Evolutionary conservation across 2,888 invertebrate species (phyloP).

Genomic region (Spodoptera littoralis): DNA sequence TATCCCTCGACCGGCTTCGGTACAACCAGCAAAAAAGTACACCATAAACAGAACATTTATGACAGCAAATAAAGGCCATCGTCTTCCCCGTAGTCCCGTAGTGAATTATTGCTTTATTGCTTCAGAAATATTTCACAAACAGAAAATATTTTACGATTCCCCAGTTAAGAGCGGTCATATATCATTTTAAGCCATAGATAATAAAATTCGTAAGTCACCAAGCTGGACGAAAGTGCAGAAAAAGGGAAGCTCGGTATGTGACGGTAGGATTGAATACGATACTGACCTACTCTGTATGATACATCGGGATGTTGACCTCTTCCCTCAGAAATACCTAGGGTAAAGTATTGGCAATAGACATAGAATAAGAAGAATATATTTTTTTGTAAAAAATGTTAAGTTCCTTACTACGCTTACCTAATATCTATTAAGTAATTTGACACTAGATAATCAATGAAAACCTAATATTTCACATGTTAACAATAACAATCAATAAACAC

Average conservation of each 20-base stretch:
- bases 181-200: constrained; percentile 89
- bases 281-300: constrained; percentile 5
- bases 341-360: too few species aligned
- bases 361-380: too few species aligned
- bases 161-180: constrained; percentile 87
- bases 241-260: constrained; percentile 60
- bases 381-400: too few species aligned
- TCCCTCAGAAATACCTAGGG: not conserved
- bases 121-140: constrained; percentile 89
- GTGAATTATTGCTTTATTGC: constrained; percentile 89
- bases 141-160: constrained; percentile 89
- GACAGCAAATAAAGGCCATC: constrained; percentile 87
- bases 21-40: constrained; percentile 80
- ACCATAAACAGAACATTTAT: constrained; percentile 87
- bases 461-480: too few species aligned
- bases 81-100: constrained; percentile 87
- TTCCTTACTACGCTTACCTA: too few species aligned
- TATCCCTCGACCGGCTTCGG: constrained; percentile 69
- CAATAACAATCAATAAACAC: too few species aligned
- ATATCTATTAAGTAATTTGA: too few species aligned
- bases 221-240: constrained; percentile 80
- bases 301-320: not conserved
- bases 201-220: constrained; percentile 87
- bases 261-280: constrained; percentile 49
- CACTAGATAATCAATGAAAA: too few species aligned